phyloP scores from a whole-genome alignment of 1,140 invertebrate genomes.

The Tetramorium simillimum region DNA sequence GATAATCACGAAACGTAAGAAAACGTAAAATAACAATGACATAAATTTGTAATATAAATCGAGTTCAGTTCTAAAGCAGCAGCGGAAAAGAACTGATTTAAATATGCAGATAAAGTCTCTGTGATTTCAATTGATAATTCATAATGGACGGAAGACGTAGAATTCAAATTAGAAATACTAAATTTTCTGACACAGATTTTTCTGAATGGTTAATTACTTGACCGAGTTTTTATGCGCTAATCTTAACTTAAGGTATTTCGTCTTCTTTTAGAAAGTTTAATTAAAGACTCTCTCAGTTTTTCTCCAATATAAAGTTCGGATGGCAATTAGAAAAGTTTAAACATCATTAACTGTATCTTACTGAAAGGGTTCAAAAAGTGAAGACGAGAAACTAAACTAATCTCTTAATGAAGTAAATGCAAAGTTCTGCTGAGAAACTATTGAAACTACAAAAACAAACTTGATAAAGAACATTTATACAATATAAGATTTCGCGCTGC shows the following conservation, averaged over 20 bases:
- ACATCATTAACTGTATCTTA: conserved; percentile 74
- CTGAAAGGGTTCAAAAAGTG: conserved; percentile 61
- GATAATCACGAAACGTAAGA: neutral
- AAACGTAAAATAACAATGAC: neutral
- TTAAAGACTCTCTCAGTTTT: conserved; percentile 73
- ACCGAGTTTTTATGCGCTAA: conserved; percentile 76
- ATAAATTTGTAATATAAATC: neutral
- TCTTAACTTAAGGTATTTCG: conserved; percentile 77
- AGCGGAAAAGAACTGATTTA: neutral
- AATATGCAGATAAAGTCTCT: conserved; percentile 6
- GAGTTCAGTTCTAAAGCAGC: neutral
- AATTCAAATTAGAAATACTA: conserved; percentile 5
- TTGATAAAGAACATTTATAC: neutral
- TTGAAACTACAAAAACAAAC: neutral
- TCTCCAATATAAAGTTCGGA: conserved; percentile 71
- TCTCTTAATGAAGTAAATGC: conserved; percentile 68
- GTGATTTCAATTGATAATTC: conserved; percentile 58
- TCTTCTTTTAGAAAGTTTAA: conserved; percentile 76
- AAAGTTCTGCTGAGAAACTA: conserved; percentile 36
- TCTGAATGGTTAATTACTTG: conserved; percentile 75
- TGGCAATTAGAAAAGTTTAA: conserved; percentile 75
- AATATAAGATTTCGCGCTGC: conserved; percentile 12
- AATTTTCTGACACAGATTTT: conserved; percentile 64
- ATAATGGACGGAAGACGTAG: conserved; percentile 17
- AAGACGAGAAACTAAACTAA: conserved; percentile 64